phyloP scores from a whole-genome alignment of 2,113 vertebrate genomes.

The Anthoscopus minutus region DNA sequence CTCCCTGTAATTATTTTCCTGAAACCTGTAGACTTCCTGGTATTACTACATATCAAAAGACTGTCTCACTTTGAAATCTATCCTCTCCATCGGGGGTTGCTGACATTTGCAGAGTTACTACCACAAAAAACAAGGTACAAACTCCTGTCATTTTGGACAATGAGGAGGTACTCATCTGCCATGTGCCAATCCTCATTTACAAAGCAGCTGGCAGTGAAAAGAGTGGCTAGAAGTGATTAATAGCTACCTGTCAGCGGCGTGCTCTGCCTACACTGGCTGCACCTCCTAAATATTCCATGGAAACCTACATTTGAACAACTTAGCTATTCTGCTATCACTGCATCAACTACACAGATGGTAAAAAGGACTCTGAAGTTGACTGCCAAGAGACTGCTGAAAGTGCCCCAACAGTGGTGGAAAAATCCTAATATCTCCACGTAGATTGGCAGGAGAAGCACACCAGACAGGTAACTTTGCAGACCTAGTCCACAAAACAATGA shows the following conservation, averaged over 20 bases:
- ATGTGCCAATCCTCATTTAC: conserved; percentile 2
- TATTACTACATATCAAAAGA: not conserved
- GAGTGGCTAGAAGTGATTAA: conserved; percentile 43
- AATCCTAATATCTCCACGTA: not conserved
- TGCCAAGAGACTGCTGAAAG: conserved; percentile 17
- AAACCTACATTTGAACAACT: not conserved
- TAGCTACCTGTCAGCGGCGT: conserved; percentile 37
- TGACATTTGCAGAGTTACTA: not conserved
- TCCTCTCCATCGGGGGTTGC: not conserved
- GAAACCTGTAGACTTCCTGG: not conserved
- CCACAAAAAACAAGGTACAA: not conserved
- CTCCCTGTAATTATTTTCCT: not conserved
- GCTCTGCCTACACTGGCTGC: not conserved
- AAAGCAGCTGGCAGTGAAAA: conserved; percentile 1
- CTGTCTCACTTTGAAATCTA: not conserved
- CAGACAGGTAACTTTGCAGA: not conserved
- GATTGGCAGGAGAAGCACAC: not conserved
- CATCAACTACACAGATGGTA: conserved; percentile 23
- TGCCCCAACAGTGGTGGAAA: not conserved
- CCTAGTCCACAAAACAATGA: not conserved
- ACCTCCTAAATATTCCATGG: not conserved
- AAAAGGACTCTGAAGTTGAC: not conserved
- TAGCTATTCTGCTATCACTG: not conserved
- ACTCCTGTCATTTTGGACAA: not conserved
- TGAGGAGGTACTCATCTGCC: not conserved